Percentiles rank a stretch among this genome's conserved stretches.
These are phyloP conservation scores for Willisornis vidua DNA, from an alignment of 2,113 vertebrate species.

Conservation along the genomic window DNA sequence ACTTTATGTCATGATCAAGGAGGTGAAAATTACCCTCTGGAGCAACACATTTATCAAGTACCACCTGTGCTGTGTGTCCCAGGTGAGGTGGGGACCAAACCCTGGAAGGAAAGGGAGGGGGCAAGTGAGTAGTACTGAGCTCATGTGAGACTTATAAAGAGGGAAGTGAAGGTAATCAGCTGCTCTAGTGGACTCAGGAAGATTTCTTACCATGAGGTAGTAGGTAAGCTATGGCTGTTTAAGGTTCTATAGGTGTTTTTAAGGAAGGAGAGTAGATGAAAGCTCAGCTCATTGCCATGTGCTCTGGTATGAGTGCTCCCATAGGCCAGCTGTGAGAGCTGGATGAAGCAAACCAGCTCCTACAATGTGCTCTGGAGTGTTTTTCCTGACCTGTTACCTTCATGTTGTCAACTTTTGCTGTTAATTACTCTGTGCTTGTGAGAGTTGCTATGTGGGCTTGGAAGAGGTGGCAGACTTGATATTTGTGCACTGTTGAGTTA, in stretches of 20 bases:
- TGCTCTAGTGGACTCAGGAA: fast-evolving
- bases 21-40: not conserved
- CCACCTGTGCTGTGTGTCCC: not conserved
- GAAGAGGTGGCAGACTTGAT: not conserved
- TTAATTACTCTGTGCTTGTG: not conserved
- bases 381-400: not conserved
- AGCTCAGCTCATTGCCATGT: fast-evolving
- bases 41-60: not conserved
- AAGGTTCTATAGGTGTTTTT: fast-evolving
- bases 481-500: not conserved
- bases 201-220: fast-evolving
- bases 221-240: fast-evolving
- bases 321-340: not conserved
- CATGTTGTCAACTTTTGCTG: fast-evolving
- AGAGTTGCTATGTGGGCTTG: not conserved
- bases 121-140: fast-evolving
- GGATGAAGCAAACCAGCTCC: not conserved
- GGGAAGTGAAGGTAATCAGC: fast-evolving
- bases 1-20: too few species aligned
- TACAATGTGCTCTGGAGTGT: fast-evolving
- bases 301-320: not conserved
- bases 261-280: too few species aligned
- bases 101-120: not conserved
- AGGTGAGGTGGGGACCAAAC: not conserved
- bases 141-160: fast-evolving